phyloP scores from a whole-genome alignment of 2,888 invertebrate species.

The Megamerina dolium region DNA sequence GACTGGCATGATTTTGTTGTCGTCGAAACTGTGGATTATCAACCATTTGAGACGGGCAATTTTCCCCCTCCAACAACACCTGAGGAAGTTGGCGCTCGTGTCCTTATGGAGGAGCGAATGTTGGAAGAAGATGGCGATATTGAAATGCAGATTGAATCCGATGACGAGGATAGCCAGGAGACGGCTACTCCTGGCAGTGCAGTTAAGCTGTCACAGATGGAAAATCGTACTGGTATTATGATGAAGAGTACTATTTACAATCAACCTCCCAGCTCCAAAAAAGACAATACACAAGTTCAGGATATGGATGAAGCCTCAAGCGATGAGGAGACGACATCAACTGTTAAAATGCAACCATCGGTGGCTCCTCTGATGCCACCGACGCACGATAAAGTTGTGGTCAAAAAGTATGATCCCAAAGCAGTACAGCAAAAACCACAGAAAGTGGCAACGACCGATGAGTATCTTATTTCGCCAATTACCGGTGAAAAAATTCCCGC shows the following conservation, averaged over 20 bases:
- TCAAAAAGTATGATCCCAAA: conserved; percentile 97
- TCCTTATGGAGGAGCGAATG: conserved; percentile 79
- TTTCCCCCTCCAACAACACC: conserved; percentile 97
- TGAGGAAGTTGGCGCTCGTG: conserved; percentile 91
- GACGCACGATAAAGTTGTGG: conserved; percentile 85
- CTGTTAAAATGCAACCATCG: conserved; percentile 44
- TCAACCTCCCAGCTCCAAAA: conserved; percentile 35
- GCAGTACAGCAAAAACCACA: conserved; percentile 58
- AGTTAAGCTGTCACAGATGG: conserved; percentile 61
- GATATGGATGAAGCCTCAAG: conserved; percentile 91
- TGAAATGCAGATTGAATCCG: conserved; percentile 86
- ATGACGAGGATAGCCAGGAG: conserved; percentile 58
- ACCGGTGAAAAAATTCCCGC: conserved; percentile 97
- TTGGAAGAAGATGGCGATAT: conserved; percentile 74
- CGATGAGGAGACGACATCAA: conserved; percentile 57
- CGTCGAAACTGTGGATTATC: conserved; percentile 98
- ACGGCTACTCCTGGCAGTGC: conserved; percentile 40
- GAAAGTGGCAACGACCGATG: conserved; percentile 66
- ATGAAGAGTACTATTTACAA: conserved; percentile 49
- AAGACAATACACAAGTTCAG: conserved; percentile 63
- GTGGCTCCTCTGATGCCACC: conserved; percentile 71
- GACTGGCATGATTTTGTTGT: conserved; percentile 99
- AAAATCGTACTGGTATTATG: conserved; percentile 53
- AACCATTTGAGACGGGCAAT: conserved; percentile 90
- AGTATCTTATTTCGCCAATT: conserved; percentile 95